A percentile compares a stretch with the other conserved stretches of the same genome.
Conservation (phyloP, 2,888 invertebrate genomes). For the Tetramorium bicarinatum region DNA sequence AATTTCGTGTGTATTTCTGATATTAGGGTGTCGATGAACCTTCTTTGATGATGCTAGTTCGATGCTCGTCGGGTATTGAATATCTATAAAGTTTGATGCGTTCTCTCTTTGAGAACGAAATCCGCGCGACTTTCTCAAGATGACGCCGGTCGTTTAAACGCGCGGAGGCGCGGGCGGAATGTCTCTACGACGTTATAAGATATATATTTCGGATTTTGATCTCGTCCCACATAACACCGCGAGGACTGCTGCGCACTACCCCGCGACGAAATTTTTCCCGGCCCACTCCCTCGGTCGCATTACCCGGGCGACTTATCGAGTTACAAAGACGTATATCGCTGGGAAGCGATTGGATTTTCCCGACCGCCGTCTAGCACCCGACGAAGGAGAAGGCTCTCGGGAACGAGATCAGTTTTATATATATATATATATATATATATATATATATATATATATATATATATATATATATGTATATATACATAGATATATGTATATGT, state of each 20-base stretch:
- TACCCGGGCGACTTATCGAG: slow-evolving; percentile 78
- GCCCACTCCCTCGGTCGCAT: slow-evolving; percentile 47
- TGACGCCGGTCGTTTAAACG: slow-evolving; percentile 5
- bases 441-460: slow-evolving; percentile 7
- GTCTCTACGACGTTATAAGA: slow-evolving; percentile 15
- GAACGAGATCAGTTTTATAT: slow-evolving; percentile 69
- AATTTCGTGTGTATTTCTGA: neutral
- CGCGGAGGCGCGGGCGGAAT: neutral
- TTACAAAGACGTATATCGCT: slow-evolving; percentile 80
- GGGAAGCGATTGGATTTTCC: slow-evolving; percentile 81
- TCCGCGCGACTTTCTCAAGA: slow-evolving; percentile 8
- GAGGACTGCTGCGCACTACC: neutral
- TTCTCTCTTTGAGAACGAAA: slow-evolving; percentile 1
- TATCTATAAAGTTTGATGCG: slow-evolving; percentile 3
- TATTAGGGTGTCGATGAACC: neutral
- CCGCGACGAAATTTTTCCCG: slow-evolving; percentile 71
- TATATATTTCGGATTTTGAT: slow-evolving; percentile 45
- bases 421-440: slow-evolving; percentile 6
- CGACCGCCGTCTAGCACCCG: slow-evolving; percentile 74
- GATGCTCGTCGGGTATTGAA: neutral
- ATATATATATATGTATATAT: neutral
- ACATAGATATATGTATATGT: neutral
- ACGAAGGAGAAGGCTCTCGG: slow-evolving; percentile 67
- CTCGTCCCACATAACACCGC: slow-evolving; percentile 43
- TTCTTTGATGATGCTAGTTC: neutral